Conservation (phyloP, 2,797 vertebrate genomes). For the Trachops cirrhosus region DNA sequence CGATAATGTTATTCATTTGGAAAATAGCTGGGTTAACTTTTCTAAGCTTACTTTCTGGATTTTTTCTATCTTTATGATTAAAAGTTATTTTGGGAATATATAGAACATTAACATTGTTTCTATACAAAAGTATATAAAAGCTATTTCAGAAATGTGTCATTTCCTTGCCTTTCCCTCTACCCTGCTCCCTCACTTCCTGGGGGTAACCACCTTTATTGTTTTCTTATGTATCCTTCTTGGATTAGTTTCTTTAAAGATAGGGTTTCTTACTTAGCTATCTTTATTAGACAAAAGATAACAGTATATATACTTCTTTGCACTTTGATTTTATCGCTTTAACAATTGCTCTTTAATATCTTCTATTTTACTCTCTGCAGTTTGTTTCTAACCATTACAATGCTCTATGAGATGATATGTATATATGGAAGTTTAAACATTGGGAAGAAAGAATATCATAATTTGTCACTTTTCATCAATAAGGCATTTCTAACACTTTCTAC, state of each 20-base stretch:
- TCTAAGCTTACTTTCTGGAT: not conserved
- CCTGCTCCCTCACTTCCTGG: not conserved
- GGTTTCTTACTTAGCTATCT: not conserved
- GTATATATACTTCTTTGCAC: not conserved
- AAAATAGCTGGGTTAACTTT: not conserved
- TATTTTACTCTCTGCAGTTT: not conserved
- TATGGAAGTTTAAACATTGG: conserved; percentile 44
- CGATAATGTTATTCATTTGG: not conserved
- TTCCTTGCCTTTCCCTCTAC: not conserved
- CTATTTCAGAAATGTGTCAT: not conserved
- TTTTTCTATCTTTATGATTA: not conserved
- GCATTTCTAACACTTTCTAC: not conserved
- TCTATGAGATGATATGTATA: conserved; percentile 48
- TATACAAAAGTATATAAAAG: not conserved
- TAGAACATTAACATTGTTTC: not conserved
- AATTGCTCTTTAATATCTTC: not conserved
- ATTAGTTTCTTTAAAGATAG: not conserved
- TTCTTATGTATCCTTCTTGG: not conserved
- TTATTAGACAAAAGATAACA: not conserved
- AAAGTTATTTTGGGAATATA: not conserved
- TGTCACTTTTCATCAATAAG: conserved; percentile 58
- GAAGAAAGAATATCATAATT: conserved; percentile 64
- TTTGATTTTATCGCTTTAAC: not conserved
- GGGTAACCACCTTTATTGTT: not conserved
- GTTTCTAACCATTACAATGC: not conserved